Evolutionary conservation across 1,140 invertebrate species (phyloP).

Genomic region (Hylyphantes graminicola): DNA sequence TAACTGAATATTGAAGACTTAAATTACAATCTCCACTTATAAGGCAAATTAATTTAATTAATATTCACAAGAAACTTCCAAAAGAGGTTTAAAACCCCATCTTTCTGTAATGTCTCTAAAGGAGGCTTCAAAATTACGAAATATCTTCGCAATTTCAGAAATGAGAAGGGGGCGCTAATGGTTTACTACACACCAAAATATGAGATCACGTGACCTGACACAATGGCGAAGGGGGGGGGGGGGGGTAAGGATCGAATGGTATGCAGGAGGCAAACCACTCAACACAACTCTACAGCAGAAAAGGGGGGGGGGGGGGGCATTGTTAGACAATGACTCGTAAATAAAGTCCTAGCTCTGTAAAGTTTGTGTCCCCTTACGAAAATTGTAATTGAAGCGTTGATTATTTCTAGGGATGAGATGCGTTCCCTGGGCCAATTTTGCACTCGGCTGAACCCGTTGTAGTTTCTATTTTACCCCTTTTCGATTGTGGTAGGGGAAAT

Average conservation of each 20-base stretch:
- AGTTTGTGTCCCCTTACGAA: slow-evolving; percentile 48
- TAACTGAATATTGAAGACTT: no score
- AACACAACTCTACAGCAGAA: no score
- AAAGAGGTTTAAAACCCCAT: no score
- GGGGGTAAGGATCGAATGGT: slow-evolving; percentile 19
- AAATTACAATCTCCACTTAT: no score
- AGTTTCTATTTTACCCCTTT: slow-evolving; percentile 14
- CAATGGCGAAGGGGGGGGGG: neutral
- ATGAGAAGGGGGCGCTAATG: slow-evolving; percentile 32
- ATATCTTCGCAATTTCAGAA: slow-evolving; percentile 32
- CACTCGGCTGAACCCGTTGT: slow-evolving; percentile 33
- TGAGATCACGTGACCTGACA: slow-evolving; percentile 13
- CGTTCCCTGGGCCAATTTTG: slow-evolving; percentile 55
- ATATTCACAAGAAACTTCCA: no score
- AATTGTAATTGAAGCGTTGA: slow-evolving; percentile 60
- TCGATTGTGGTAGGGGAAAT: neutral
- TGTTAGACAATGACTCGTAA: slow-evolving; percentile 60
- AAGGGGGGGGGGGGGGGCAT: slow-evolving; percentile 17
- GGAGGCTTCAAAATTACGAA: slow-evolving; percentile 35
- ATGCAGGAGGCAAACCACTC: neutral
- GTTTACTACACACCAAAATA: slow-evolving; percentile 32
- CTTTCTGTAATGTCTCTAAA: no score
- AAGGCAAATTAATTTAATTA: no score
- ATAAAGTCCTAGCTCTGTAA: slow-evolving; percentile 44
- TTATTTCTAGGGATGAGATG: slow-evolving; percentile 54